Conservation (phyloP, 2,888 invertebrate genomes). For the Eilema caniola region DNA sequence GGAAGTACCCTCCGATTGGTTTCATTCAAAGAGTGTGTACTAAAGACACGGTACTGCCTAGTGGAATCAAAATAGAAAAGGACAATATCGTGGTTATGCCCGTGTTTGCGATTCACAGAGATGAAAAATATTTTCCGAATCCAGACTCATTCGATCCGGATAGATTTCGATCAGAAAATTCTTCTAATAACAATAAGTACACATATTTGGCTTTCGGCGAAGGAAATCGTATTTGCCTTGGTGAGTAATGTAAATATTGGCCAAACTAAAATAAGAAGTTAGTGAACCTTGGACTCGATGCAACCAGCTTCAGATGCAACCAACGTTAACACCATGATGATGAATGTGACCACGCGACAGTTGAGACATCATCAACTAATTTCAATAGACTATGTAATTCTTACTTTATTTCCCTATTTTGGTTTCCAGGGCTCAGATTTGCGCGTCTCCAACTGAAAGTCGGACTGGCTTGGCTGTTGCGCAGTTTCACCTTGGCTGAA, state of each 20-base stretch:
- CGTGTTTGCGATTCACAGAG: slow-evolving; percentile 68
- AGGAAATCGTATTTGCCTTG: slow-evolving; percentile 82
- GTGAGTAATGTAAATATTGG: slow-evolving; percentile 58
- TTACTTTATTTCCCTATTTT: slow-evolving; percentile 1
- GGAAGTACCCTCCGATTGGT: slow-evolving; percentile 70
- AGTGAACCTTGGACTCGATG: too few relatives aligned
- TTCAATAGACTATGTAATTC: not conserved
- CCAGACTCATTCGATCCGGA: slow-evolving; percentile 80
- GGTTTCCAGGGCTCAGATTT: slow-evolving; percentile 62
- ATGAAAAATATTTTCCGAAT: slow-evolving; percentile 69
- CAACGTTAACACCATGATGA: too few relatives aligned
- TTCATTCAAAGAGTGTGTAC: slow-evolving; percentile 63
- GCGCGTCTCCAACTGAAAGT: slow-evolving; percentile 66
- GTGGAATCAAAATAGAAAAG: slow-evolving; percentile 60
- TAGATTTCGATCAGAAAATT: slow-evolving; percentile 70
- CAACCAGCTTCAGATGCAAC: too few relatives aligned
- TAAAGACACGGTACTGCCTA: slow-evolving; percentile 62
- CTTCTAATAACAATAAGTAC: slow-evolving; percentile 62
- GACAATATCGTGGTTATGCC: slow-evolving; percentile 56
- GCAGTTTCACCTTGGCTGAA: slow-evolving; percentile 59
- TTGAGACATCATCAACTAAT: too few relatives aligned
- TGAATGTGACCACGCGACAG: too few relatives aligned
- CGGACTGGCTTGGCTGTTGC: slow-evolving; percentile 60
- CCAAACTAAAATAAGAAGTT: too few relatives aligned
- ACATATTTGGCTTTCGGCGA: slow-evolving; percentile 82